A percentile compares a stretch with the other conserved stretches of the same genome.
Evolutionary conservation across 2,797 vertebrate genomes (phyloP).

Genomic region (Fratercula arctica): DNA sequence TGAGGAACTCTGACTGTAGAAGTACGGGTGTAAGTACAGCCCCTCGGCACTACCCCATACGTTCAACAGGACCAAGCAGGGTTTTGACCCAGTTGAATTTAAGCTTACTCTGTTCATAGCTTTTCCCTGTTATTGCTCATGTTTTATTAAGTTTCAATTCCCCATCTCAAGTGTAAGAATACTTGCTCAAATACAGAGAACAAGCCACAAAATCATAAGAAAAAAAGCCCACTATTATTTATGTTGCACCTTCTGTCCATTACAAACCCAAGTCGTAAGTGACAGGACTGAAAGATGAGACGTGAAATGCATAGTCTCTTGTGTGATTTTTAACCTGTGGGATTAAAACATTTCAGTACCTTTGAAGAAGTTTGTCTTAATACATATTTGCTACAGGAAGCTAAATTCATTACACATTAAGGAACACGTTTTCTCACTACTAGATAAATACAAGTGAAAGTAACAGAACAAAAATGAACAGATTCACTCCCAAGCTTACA

Average conservation of each 20-base stretch:
- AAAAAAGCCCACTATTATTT: background rate
- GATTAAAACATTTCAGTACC: background rate
- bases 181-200: slow-evolving; percentile 17
- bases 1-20: background rate
- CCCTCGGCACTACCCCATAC: background rate
- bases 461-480: background rate
- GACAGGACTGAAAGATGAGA: background rate
- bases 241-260: background rate
- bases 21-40: background rate
- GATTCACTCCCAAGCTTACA: background rate
- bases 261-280: background rate
- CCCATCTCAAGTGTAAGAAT: background rate
- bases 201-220: background rate
- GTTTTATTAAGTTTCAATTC: background rate
- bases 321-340: background rate
- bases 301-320: background rate
- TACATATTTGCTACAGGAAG: background rate
- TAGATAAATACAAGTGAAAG: background rate
- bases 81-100: background rate
- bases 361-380: background rate
- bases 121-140: background rate
- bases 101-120: background rate
- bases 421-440: background rate
- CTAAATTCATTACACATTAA: background rate
- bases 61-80: background rate